Base-by-base conservation (phyloP, 2,113 vertebrate species). In the Herpetotheres cachinnans region DNA sequence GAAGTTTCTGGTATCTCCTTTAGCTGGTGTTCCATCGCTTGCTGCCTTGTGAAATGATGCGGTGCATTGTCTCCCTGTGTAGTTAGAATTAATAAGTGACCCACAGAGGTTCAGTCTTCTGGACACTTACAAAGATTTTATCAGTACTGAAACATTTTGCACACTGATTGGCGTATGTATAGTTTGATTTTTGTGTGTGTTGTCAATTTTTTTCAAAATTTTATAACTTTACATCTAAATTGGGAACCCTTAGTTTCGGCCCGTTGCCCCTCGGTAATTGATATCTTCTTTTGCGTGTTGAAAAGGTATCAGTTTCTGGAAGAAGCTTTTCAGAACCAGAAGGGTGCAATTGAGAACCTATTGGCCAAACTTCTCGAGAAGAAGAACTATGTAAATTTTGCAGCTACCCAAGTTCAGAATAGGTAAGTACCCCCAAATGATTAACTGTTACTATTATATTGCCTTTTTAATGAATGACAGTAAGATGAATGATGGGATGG, bases 291-390 rank as follows among this genome's bases (percentile, higher is more conserved):
- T 97, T 96, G 71, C 47, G 0, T 66, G 52, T 96, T 95, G 65
- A 13, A 77, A 96, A 99, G 99, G 98, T 99, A 99, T 82, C 99
- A 99, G 96, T 99, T 99, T 98, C 97, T 99, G 92, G 99, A 99
- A 96, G 99, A 99, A 97, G 99, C 99, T 80, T 99, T 99, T 98
- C 99, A 99, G 97, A 99, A 99, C 97, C 99, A 99, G 95, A 99
- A 99, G 96, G 98, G 99, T 85, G 98, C 99, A 87, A 99, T 99
- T 94, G 99, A 99, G 95, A 98, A 98, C 86, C 98, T 99, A 5
- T 97, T 99, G 98, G 98, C 98, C 71, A 99, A 99, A 94, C 98
- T 99, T 83, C 98, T 99, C 49, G 99, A 99, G 83, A 99, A 99
- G 97, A 99, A 99, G 97, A 99, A 99, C 97, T 99, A 99, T 32